Conservation (phyloP, 2,888 invertebrate genomes). For the Eulithis testata region DNA sequence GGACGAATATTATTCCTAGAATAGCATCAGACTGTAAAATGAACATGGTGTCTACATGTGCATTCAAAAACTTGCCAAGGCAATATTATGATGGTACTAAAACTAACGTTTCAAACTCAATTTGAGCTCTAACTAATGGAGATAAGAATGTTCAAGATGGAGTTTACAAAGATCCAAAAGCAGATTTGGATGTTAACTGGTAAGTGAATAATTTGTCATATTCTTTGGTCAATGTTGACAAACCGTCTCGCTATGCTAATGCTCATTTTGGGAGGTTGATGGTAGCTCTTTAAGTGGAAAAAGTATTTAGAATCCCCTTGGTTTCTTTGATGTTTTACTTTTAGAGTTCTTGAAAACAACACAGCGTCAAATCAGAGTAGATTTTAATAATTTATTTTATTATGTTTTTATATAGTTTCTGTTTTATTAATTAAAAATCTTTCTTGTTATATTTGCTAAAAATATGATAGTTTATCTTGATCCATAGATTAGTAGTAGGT, state of each 20-base stretch:
- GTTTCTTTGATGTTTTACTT: slow-evolving; percentile 55
- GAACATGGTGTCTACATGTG: slow-evolving; percentile 77
- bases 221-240: slow-evolving; percentile 71
- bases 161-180: slow-evolving; percentile 20
- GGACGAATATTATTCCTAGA: slow-evolving; percentile 80
- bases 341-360: slow-evolving; percentile 28
- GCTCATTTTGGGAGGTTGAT: slow-evolving; percentile 62
- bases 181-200: slow-evolving; percentile 46
- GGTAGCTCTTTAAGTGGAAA: slow-evolving; percentile 57
- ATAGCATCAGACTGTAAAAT: slow-evolving; percentile 84
- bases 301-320: slow-evolving; percentile 47
- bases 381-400: neutral
- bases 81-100: slow-evolving; percentile 47
- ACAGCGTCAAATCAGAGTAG: slow-evolving; percentile 7
- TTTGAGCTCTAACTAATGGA: slow-evolving; percentile 42
- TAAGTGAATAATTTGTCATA: slow-evolving; percentile 78
- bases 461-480: too few species aligned
- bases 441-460: too few species aligned
- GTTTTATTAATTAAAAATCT: too few species aligned
- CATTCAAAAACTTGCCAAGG: slow-evolving; percentile 69
- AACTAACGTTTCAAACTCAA: slow-evolving; percentile 35
- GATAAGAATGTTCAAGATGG: slow-evolving; percentile 36
- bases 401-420: too few species aligned
- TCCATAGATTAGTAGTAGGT: too few species aligned
- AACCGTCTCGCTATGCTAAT: slow-evolving; percentile 75